phyloP scores from a whole-genome alignment of 1,140 invertebrate genomes.

The Drosophila bipectinata region DNA sequence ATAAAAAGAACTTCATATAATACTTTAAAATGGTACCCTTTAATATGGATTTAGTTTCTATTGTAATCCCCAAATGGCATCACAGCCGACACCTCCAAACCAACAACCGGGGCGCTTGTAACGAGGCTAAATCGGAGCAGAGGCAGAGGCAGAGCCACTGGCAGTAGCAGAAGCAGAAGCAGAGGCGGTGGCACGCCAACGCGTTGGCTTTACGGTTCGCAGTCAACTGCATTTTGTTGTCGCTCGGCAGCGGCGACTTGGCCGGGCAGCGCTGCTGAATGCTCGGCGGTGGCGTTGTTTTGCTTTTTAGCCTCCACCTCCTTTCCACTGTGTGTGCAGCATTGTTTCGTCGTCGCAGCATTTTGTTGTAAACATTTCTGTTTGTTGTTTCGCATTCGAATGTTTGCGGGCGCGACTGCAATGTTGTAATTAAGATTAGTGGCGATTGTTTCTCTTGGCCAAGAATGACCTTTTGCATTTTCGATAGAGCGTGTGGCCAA shows the following conservation, averaged over 20 bases:
- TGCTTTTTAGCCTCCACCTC: constrained; percentile 81
- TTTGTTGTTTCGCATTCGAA: constrained; percentile 51
- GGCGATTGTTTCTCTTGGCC: constrained; percentile 15
- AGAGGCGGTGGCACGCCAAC: constrained; percentile 42
- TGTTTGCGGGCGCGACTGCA: constrained; percentile 50
- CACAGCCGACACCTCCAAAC: constrained; percentile 38
- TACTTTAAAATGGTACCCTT: no score
- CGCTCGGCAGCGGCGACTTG: constrained; percentile 6
- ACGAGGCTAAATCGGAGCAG: constrained; percentile 75
- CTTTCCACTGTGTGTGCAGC: constrained; percentile 62
- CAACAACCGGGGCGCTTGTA: constrained; percentile 49
- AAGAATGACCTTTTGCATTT: not conserved
- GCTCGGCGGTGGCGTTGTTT: constrained; percentile 44
- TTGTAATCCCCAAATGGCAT: constrained; percentile 21
- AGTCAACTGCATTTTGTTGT: constrained; percentile 65
- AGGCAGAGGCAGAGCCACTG: constrained; percentile 6
- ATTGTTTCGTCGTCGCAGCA: constrained; percentile 64
- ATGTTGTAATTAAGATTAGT: constrained; percentile 38
- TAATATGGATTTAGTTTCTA: not conserved
- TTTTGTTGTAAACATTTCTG: constrained; percentile 64
- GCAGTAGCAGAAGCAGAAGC: constrained; percentile 3
- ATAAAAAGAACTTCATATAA: no score
- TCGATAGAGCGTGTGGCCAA: no score
- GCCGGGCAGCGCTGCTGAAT: constrained; percentile 20
- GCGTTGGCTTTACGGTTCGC: constrained; percentile 21